A percentile compares a stretch with the other conserved stretches of the same genome.
These are phyloP conservation scores for Furcifer pardalis DNA, from an alignment of 2,797 vertebrate genomes.

Conservation along the genomic window DNA sequence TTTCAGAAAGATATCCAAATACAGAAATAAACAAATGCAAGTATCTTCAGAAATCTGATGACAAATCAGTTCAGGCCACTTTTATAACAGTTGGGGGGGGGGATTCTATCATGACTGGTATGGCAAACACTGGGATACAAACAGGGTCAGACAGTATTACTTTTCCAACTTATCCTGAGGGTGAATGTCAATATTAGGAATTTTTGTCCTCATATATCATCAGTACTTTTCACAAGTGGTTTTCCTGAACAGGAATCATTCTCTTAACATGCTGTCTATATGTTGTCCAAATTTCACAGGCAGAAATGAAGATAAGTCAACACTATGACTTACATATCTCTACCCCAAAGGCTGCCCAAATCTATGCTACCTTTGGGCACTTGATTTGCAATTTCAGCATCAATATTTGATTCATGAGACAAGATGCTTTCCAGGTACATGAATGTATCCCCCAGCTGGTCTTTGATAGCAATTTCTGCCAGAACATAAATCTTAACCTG, in stretches of 20 bases:
- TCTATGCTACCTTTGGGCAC: constrained; percentile 1
- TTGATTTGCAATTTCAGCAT: constrained; percentile 36
- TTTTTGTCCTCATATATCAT: background rate
- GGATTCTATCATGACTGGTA: no score
- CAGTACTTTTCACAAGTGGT: background rate
- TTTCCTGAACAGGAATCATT: background rate
- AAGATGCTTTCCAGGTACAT: constrained; percentile 25
- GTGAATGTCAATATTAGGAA: background rate
- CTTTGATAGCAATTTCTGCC: constrained; percentile 23
- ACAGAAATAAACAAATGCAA: no score
- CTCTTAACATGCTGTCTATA: background rate
- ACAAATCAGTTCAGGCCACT: no score
- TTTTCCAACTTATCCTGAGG: background rate
- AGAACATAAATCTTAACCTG: constrained; percentile 32
- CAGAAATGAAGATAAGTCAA: constrained; percentile 2
- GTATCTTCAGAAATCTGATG: no score
- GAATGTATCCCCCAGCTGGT: constrained; percentile 28
- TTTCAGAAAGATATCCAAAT: no score
- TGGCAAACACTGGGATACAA: no score
- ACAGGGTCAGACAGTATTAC: background rate
- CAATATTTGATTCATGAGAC: constrained; percentile 39
- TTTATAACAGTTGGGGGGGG: no score
- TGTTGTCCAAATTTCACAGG: background rate
- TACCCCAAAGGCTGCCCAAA: constrained; percentile 9
- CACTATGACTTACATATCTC: constrained; percentile 3